Evolutionary conservation across 2,113 vertebrate species (phyloP).

Genomic region (Cygnus atratus): DNA sequence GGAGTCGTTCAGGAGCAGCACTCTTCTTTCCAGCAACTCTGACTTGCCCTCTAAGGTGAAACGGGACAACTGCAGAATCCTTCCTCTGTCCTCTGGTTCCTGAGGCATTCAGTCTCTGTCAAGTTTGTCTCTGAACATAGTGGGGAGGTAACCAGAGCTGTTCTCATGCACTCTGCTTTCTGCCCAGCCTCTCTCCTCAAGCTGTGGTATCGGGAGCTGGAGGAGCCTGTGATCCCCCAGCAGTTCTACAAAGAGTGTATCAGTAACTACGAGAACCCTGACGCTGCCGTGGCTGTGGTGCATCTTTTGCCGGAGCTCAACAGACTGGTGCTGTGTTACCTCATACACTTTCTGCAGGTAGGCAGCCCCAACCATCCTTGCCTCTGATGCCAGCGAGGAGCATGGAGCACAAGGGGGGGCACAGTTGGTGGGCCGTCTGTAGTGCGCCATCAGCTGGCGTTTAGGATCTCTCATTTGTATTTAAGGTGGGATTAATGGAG

Average conservation of each 20-base stretch:
- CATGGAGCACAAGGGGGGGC: neutral
- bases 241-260: conserved; percentile 89
- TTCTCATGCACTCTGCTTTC: neutral
- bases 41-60: neutral
- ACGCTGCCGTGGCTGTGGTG: conserved; percentile 85
- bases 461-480: neutral
- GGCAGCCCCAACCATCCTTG: neutral
- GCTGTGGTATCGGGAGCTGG: conserved; percentile 91
- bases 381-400: neutral
- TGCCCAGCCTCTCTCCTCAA: conserved; percentile 87
- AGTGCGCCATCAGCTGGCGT: accelerated
- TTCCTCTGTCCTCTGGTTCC: neutral
- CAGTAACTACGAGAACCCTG: conserved; percentile 86
- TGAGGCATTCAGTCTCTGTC: neutral
- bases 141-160: neutral
- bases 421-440: neutral
- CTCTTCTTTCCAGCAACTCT: neutral
- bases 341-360: conserved; percentile 93
- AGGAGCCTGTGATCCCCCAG: conserved; percentile 90
- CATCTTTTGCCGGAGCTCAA: conserved; percentile 88
- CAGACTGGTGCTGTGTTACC: conserved; percentile 89
- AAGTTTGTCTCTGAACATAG: neutral
- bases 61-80: neutral
- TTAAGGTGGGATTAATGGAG: neutral
- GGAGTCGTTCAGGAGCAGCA: neutral